Evolutionary conservation across 2,113 vertebrate genomes (phyloP), one percentile per base, ranked within the genome.

Genomic region (Atractosteus spatula): DNA sequence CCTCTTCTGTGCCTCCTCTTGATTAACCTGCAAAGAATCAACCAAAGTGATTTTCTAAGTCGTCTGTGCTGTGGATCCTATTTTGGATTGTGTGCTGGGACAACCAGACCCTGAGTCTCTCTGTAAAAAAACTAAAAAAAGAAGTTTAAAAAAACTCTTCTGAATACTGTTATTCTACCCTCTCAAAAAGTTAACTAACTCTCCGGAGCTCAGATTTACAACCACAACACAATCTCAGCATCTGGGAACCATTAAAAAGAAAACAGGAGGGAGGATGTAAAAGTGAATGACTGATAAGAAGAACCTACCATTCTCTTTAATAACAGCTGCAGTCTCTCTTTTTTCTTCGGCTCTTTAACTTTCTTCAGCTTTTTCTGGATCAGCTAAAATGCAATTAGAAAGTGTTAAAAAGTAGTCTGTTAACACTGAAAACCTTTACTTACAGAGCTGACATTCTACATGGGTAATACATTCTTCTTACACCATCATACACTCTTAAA

Each of bases 11-110:
- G 85, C 89, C 68, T 82, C 81, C 77, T 99, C 95, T 79, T 97
- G 97, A 84, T 96, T 94, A 7, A 89, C 91, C 97, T 99, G 80
- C 17, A 66, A 13, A 68, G 7, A 72, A 55, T 54, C 42, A 71
- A 17, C 10, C 3, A 12, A 55, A 14, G 45, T 7, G 12, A 4
- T n/a, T 47, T 3, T 42, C n/a, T 54, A 45, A 63, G 3, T 17
- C n/a, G 14, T n/a, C 42, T 12, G 11, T 8, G 54, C 29, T n/a
- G 3, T 41, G 0, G 8, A 64, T 10, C 14, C 55, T 56, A 29
- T 63, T n/a, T 8, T 10, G 41, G 2, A 65, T 10, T 2, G 0
- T 42, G 8, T 42, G 63, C 7, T 6, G 63, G 7, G 1, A 29
- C 1, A 29, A 29, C 0, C 29, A 29, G 29, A 29, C 2, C 29